phyloP scores from a whole-genome alignment of 2,888 invertebrate species.

The Kryphioiulus occultus region DNA sequence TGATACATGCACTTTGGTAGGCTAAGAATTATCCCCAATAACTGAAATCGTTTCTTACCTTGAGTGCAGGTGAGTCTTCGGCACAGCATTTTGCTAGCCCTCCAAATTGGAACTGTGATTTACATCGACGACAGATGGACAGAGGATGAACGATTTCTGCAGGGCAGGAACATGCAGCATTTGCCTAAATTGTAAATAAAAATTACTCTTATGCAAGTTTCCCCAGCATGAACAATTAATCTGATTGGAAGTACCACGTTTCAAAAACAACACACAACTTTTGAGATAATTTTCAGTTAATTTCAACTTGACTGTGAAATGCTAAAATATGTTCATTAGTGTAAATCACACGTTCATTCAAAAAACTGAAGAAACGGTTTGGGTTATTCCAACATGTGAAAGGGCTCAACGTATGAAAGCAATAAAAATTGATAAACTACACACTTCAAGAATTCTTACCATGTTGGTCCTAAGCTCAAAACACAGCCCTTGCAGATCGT shows the following conservation, averaged over 20 bases:
- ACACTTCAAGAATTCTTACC: not conserved
- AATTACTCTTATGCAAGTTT: not conserved
- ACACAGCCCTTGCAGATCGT: not conserved
- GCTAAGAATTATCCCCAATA: not conserved
- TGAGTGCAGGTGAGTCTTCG: not conserved
- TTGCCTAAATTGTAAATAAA: not conserved
- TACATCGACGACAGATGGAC: not conserved
- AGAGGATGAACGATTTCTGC: not conserved
- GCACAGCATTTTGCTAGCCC: not conserved
- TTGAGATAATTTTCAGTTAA: too few relatives aligned
- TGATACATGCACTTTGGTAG: too few relatives aligned
- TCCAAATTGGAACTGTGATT: not conserved
- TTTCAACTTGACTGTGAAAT: too few relatives aligned
- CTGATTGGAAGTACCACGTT: too few relatives aligned
- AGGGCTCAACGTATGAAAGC: too few relatives aligned
- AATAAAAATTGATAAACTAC: not conserved
- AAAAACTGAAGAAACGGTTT: too few relatives aligned
- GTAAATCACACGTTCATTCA: too few relatives aligned
- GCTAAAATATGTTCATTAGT: too few relatives aligned
- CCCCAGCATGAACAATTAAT: too few relatives aligned
- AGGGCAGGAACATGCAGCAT: not conserved
- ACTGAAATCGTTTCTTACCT: not conserved
- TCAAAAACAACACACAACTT: too few relatives aligned
- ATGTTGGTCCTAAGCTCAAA: not conserved
- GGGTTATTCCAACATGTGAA: too few relatives aligned